Percentiles rank a stretch among this genome's conserved stretches.
Conservation (phyloP, 2,888 invertebrate species). For the Macaria liturata region DNA sequence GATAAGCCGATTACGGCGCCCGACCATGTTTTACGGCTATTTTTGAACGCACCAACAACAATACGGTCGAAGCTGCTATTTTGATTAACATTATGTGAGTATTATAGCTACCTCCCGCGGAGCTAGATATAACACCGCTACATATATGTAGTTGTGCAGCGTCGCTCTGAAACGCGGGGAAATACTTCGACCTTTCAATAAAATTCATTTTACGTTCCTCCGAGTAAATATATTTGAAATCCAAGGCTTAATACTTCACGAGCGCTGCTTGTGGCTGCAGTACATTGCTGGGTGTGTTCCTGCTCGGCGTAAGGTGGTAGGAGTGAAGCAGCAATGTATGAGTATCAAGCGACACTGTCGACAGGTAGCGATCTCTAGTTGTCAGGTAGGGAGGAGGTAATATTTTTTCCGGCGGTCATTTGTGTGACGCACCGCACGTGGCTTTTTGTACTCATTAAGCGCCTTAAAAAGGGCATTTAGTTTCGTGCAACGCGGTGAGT, state of each 20-base stretch:
- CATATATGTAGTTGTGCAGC: not conserved
- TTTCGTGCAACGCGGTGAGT: slow-evolving; percentile 10
- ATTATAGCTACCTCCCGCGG: too few species aligned
- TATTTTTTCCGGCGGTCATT: slow-evolving; percentile 67
- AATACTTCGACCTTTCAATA: slow-evolving; percentile 46
- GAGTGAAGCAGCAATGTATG: slow-evolving; percentile 16
- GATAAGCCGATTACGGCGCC: slow-evolving; percentile 12
- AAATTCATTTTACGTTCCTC: slow-evolving; percentile 55
- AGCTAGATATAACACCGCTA: too few species aligned
- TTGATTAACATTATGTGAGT: too few species aligned
- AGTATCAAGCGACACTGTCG: not conserved
- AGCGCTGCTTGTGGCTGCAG: not conserved
- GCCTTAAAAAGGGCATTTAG: slow-evolving; percentile 65
- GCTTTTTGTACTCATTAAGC: slow-evolving; percentile 67
- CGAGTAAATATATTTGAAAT: slow-evolving; percentile 60
- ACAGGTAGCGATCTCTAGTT: slow-evolving; percentile 16
- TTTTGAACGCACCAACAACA: not conserved
- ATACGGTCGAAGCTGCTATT: too few species aligned
- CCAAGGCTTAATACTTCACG: slow-evolving; percentile 41
- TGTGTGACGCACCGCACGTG: slow-evolving; percentile 65
- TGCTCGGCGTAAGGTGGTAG: not conserved
- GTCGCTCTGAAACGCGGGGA: not conserved
- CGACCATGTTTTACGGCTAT: not conserved
- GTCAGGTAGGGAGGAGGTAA: slow-evolving; percentile 48
- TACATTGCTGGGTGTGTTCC: slow-evolving; percentile 14